Evolutionary conservation across 2,797 vertebrate species (phyloP).

Genomic region (Rhinichthys osculus): DNA sequence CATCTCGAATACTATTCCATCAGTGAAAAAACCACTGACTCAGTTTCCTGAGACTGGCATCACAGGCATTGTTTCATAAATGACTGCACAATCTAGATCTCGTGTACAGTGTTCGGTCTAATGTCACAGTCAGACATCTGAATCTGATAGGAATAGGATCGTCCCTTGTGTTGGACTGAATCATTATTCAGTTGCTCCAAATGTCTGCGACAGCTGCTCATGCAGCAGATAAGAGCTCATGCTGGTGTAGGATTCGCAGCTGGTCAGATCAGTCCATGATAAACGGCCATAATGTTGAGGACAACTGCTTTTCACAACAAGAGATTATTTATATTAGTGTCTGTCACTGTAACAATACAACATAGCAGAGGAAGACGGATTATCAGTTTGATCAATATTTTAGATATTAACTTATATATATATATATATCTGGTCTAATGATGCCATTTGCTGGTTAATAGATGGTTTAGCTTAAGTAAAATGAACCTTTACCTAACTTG

Average conservation of each 20-base stretch:
- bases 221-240: slow-evolving; percentile 13
- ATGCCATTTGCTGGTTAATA: neutral
- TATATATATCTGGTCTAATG: neutral
- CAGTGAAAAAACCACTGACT: slow-evolving; percentile 29
- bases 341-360: neutral
- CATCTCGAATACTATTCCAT: neutral
- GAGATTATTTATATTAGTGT: neutral
- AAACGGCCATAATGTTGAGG: slow-evolving; percentile 10
- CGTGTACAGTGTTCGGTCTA: neutral
- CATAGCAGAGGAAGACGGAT: neutral
- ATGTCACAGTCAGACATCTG: neutral
- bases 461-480: neutral
- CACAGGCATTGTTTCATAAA: slow-evolving; percentile 5
- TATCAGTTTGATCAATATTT: neutral
- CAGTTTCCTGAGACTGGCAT: slow-evolving; percentile 24
- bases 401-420: neutral
- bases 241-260: slow-evolving; percentile 43
- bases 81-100: neutral
- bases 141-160: slow-evolving; percentile 18
- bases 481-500: neutral
- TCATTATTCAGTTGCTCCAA: slow-evolving; percentile 27
- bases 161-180: slow-evolving; percentile 17
- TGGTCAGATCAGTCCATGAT: slow-evolving; percentile 35
- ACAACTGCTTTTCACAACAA: slow-evolving; percentile 38
- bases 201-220: slow-evolving; percentile 48